Base-by-base conservation (phyloP, 2,888 invertebrate species). In the Eledona agricola region DNA sequence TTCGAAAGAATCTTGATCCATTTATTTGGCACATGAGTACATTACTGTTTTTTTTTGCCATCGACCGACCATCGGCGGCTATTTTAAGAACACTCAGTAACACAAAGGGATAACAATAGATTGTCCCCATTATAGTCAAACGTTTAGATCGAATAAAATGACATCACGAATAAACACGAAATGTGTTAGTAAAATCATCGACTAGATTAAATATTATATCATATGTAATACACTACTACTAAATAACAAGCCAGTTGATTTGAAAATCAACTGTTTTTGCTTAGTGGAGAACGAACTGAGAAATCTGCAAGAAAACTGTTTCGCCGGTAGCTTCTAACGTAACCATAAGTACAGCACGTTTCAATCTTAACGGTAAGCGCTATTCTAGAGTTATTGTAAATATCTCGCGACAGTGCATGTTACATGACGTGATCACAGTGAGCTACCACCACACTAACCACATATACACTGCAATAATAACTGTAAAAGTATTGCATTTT, bases 51-150 rank as follows among this genome's bases (percentile, higher is more conserved):
- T 34, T 12, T 17, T 19, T 11, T 23, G 22, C 11, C 12, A 13
- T 25, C n/a, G n/a, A 25, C 4, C 13, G 29, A n/a, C n/a, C n/a
- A n/a, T n/a, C n/a, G n/a, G n/a, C n/a, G n/a, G n/a, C 37, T 28
- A 20, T 42, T 60, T 57, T 61, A 62, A 65, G 60, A 70, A 72
- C 72, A 73, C 66, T 68, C 66, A 70, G 57, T 66, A 65, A 67
- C 60, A 69, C 65, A 71, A 72, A 72, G 67, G 70, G 72, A 71
- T 73, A 72, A 72, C 70, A 71, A 71, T 61, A 72, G 75, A 76
- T 76, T 76, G 75, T 75, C 75, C 74, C 74, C 68, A 72, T 67
- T 76, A 75, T 76, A 75, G 76, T 75, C 75, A 72, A 72, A 73
- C 62, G 71, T 73, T 70, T 59, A 69, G 64, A 69, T 68, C 62